A percentile compares a stretch with the other conserved stretches of the same genome.
Conservation (phyloP, 64 coral and sea anemone species). For the Porites australiensis region DNA sequence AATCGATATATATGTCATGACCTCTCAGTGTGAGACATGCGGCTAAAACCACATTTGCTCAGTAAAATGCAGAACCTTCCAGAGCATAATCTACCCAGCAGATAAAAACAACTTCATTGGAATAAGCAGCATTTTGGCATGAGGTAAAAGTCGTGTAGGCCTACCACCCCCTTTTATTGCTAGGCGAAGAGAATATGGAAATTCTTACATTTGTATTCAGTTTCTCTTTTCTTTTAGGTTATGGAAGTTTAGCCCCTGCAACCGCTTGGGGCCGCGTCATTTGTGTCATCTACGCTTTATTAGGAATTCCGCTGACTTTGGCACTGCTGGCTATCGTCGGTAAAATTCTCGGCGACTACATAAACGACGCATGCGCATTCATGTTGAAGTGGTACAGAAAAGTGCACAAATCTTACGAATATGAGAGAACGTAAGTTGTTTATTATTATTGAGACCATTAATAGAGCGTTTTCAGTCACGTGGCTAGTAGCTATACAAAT, state of each 20-base stretch:
- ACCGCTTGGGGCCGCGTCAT: slow-evolving; percentile 67
- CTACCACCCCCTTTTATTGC: no score
- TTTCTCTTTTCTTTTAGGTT: slow-evolving; percentile 49
- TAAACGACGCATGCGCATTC: slow-evolving; percentile 76
- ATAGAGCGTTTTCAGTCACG: no score
- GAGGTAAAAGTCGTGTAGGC: no score
- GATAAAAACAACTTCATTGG: no score
- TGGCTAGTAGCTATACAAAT: no score
- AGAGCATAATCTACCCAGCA: no score
- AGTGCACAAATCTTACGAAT: slow-evolving; percentile 78
- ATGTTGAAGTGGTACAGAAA: slow-evolving; percentile 79
- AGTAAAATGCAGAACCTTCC: no score
- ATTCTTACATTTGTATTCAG: neutral
- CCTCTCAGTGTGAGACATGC: no score
- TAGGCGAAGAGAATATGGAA: neutral
- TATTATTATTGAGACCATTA: no score
- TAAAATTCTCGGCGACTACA: slow-evolving; percentile 94
- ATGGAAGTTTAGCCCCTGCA: slow-evolving; percentile 79
- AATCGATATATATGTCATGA: no score
- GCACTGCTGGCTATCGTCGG: slow-evolving; percentile 88
- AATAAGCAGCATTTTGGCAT: no score
- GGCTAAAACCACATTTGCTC: no score
- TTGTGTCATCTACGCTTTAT: slow-evolving; percentile 86
- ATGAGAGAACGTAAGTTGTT: slow-evolving; percentile 82
- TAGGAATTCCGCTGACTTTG: slow-evolving; percentile 91